Evolutionary conservation across 2,797 vertebrate species (phyloP).

Genomic region (Crocidura indochinensis): DNA sequence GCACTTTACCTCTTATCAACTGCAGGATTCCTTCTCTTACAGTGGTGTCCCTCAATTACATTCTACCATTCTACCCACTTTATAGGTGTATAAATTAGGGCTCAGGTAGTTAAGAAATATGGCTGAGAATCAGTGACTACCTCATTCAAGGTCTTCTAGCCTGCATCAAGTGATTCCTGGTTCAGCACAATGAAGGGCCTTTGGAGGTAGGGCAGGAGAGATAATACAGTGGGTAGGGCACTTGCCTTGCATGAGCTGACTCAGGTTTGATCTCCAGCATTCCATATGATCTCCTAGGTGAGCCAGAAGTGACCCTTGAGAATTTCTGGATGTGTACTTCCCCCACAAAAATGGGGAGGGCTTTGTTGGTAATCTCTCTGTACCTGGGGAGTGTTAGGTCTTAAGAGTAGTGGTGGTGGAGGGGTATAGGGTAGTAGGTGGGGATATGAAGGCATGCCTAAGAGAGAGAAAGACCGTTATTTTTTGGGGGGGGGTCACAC

Average conservation of each 20-base stretch:
- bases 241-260: too few species aligned
- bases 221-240: too few species aligned
- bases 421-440: too few species aligned
- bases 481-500: too few species aligned
- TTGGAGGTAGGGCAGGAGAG: too few species aligned
- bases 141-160: neutral
- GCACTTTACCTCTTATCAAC: neutral
- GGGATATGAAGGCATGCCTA: too few species aligned
- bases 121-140: neutral
- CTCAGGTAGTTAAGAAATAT: neutral
- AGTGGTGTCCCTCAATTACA: neutral
- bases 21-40: neutral
- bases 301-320: too few species aligned
- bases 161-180: neutral
- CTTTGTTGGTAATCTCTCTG: neutral
- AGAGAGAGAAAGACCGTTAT: neutral
- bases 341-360: too few species aligned
- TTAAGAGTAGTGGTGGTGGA: neutral
- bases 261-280: too few species aligned
- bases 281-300: too few species aligned
- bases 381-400: rapidly evolving
- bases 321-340: too few species aligned
- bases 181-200: neutral
- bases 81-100: neutral
- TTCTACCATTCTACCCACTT: neutral